These are phyloP conservation scores for Eonycteris spelaea DNA, from an alignment of 2,113 vertebrate genomes.

Conservation along the genomic window DNA sequence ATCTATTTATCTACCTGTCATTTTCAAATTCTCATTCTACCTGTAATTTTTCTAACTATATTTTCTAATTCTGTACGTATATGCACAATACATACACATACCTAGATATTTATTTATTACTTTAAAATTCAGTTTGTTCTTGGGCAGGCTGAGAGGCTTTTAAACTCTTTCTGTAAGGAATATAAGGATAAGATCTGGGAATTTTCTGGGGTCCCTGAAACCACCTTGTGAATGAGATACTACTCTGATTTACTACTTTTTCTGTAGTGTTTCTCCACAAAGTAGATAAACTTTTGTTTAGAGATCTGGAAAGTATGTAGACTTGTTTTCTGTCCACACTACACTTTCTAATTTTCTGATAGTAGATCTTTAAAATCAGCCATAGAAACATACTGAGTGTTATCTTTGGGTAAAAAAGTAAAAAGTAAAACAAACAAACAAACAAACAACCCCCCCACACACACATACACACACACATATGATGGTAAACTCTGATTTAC, in stretches of 20 bases:
- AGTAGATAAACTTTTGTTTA: neutral
- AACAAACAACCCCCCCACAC: too few relatives aligned
- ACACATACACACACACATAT: too few relatives aligned
- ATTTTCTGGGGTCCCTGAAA: neutral
- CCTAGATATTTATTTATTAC: neutral
- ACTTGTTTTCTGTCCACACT: neutral
- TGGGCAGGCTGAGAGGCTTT: fast-evolving
- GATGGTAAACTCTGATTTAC: neutral
- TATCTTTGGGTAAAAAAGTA: neutral
- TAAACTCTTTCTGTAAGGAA: neutral
- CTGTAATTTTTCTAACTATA: neutral
- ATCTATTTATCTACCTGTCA: neutral
- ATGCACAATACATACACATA: neutral
- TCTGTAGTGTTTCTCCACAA: neutral
- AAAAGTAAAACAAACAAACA: too few relatives aligned
- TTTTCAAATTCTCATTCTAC: neutral
- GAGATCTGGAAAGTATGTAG: neutral
- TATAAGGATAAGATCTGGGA: neutral
- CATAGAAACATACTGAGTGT: neutral
- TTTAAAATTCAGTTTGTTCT: neutral
- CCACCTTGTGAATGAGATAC: neutral
- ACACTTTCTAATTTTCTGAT: neutral
- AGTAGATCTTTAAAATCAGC: neutral
- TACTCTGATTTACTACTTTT: neutral
- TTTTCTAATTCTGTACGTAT: neutral